Conservation (phyloP, 2,113 vertebrate species). For the Daphoenositta chrysoptera region DNA sequence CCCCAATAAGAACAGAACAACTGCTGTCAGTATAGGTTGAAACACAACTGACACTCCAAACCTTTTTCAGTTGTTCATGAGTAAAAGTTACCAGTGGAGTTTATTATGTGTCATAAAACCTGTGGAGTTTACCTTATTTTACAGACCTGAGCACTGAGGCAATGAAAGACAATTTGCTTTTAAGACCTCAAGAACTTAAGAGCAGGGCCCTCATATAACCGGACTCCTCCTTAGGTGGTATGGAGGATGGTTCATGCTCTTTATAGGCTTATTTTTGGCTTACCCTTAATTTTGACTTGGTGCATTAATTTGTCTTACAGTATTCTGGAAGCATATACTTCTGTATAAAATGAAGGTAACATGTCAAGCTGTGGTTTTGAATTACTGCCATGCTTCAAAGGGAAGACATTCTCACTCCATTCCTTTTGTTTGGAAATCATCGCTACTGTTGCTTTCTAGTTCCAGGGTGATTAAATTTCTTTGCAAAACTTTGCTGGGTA, state of each 20-base stretch:
- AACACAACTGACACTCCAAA: neutral
- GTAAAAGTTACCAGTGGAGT: neutral
- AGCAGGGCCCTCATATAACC: neutral
- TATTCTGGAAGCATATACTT: neutral
- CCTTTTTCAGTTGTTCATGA: neutral
- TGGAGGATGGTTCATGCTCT: neutral
- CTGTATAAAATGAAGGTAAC: neutral
- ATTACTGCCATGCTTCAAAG: neutral
- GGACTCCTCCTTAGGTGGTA: neutral
- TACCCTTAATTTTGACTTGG: neutral
- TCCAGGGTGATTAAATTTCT: neutral
- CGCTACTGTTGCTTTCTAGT: neutral
- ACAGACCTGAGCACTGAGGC: neutral
- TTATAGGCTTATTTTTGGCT: neutral
- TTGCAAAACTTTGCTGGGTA: neutral
- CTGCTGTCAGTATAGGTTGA: neutral
- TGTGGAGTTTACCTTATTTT: neutral
- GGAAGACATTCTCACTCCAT: neutral
- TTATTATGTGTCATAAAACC: neutral
- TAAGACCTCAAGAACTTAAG: neutral
- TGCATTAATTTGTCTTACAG: neutral
- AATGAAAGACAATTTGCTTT: neutral
- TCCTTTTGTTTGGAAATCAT: neutral
- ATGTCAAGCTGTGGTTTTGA: neutral
- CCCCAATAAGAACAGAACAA: neutral